Evolutionary conservation across 2,888 invertebrate genomes (phyloP), one percentile per base, ranked within the genome.

Genomic region (Priocnemis perturbator): DNA sequence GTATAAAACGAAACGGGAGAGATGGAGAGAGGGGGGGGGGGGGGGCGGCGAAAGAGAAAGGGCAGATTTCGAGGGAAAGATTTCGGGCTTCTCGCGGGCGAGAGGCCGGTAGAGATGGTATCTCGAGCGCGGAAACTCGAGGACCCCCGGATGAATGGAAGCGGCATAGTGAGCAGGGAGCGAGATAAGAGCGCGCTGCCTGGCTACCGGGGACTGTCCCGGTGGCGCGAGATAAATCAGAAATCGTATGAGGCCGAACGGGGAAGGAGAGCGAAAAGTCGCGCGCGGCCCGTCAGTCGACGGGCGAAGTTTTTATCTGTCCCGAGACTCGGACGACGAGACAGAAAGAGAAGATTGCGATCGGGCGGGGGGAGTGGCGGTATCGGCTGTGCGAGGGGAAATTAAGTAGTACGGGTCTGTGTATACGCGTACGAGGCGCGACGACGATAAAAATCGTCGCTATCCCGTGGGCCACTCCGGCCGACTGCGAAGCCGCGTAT

Each of bases 61-160:
- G 37, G 37, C 37, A 73, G 77, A 79, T 76, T 76, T 74, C 78
- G 69, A 70, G 74, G 72, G 80, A 68, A 68, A 76, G 77, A 77
- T 78, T 69, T 71, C 61, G 56, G 26, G 11, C 52, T 53, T 52
- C 69, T 71, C 64, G n/a, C n/a, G 66, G 60, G 61, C 55, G 45
- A 57, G 75, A 71, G 57, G 55, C 65, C 71, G 64, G n/a, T n/a
- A 71, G 37, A 37, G 71, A 76, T 78, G 59, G 61, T 74, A 74
- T 74, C 79, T 59, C 60, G 30, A 26, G 57, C 65, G 21, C 60
- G 60, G 74, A 65, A 73, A 67, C 69, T 66, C 69, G 73, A 67
- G 67, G 62, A 67, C 63, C 48, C 37, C n/a, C 55, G 68, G 53
- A 53, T 58, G 62, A 67, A 59, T 60, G 48, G 55, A 67, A 45